These are phyloP conservation scores for Coracopsis vasa DNA, from an alignment of 2,113 vertebrate species.

Conservation along the genomic window DNA sequence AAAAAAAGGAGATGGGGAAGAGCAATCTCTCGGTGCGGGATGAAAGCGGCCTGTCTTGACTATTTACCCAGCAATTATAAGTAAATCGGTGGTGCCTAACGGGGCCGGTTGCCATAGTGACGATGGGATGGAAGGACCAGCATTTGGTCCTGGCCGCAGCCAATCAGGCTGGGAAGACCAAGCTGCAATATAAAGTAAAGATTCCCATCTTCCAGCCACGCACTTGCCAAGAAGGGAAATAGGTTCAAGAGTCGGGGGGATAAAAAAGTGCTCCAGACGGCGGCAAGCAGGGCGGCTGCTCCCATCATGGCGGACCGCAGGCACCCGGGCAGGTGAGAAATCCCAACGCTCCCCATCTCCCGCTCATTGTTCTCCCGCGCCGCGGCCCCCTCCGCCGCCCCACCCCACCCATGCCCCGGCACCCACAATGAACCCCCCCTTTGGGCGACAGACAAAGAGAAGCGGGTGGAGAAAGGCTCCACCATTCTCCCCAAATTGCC, in stretches of 20 bases:
- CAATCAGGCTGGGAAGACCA: constrained; percentile 89
- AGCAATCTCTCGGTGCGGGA: constrained; percentile 14
- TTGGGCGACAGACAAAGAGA: constrained; percentile 70
- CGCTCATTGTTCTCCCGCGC: constrained; percentile 72
- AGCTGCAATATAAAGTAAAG: constrained; percentile 94
- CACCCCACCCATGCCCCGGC: constrained; percentile 38
- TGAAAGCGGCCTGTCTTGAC: constrained; percentile 67
- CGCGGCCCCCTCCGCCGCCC: constrained; percentile 69
- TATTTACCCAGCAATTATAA: constrained; percentile 84
- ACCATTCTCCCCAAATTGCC: constrained; percentile 57
- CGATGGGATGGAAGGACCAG: constrained; percentile 89
- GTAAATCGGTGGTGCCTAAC: constrained; percentile 85
- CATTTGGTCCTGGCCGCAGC: constrained; percentile 92
- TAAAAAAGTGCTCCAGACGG: constrained; percentile 77
- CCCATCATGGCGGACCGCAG: constrained; percentile 88
- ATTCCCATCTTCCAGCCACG: constrained; percentile 90
- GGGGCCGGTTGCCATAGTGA: constrained; percentile 97
- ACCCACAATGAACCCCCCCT: constrained; percentile 45
- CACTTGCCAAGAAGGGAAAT: constrained; percentile 85
- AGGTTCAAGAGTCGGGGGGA: constrained; percentile 79
- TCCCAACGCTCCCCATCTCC: constrained; percentile 79
- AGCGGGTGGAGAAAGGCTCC: constrained; percentile 45
- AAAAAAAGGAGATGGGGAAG: not conserved
- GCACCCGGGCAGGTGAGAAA: constrained; percentile 89
- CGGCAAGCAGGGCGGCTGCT: constrained; percentile 79